phyloP scores from a whole-genome alignment of 1,140 invertebrate species.

The Lycorma delicatula region DNA sequence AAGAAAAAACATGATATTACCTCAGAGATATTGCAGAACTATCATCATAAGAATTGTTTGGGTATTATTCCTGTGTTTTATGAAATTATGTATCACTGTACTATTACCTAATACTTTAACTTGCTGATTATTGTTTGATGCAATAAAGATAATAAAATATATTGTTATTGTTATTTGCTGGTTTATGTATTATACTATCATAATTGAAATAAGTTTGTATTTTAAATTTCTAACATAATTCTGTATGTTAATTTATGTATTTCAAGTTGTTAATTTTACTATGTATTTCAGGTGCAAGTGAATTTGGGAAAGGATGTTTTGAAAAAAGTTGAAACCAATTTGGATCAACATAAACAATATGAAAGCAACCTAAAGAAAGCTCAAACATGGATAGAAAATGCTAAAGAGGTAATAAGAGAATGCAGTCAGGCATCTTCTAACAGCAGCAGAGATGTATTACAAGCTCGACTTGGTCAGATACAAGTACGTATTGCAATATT shows the following conservation, averaged over 20 bases:
- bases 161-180: background rate
- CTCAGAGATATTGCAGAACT: too few relatives aligned
- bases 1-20: too few relatives aligned
- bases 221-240: background rate
- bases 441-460: constrained; percentile 70
- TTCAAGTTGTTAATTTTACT: background rate
- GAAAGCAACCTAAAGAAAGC: constrained; percentile 68
- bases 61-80: too few relatives aligned
- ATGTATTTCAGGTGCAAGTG: constrained; percentile 51
- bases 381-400: constrained; percentile 81
- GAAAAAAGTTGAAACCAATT: constrained; percentile 85
- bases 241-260: background rate
- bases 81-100: too few relatives aligned
- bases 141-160: too few relatives aligned
- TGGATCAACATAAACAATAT: constrained; percentile 79
- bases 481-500: constrained; percentile 40
- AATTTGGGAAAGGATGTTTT: constrained; percentile 88
- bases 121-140: background rate
- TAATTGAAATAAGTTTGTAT: background rate
- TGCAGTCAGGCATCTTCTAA: constrained; percentile 66
- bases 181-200: background rate
- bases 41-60: too few relatives aligned
- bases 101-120: background rate
- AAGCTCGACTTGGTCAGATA: constrained; percentile 63
- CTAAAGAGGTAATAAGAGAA: constrained; percentile 70